Conservation (phyloP, 2,888 invertebrate species). For the Toxonevra muliebris region DNA sequence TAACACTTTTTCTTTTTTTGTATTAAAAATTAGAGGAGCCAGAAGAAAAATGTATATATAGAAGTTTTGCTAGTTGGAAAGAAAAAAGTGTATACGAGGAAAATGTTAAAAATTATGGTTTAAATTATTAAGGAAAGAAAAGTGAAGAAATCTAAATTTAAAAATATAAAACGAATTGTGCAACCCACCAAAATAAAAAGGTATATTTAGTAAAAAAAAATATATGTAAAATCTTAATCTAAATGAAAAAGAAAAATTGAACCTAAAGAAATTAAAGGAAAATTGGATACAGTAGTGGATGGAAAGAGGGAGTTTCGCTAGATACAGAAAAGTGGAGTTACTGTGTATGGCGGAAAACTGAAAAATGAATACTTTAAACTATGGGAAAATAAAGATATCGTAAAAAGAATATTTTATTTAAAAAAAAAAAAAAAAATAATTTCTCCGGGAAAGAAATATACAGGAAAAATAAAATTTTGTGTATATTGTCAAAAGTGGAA, state of each 20-base stretch:
- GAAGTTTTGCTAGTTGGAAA: conserved; percentile 34
- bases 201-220: conserved; percentile 21
- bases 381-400: too few relatives aligned
- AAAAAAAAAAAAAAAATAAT: too few relatives aligned
- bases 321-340: conserved; percentile 60
- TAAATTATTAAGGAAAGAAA: conserved; percentile 25
- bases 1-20: conserved; percentile 39
- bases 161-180: conserved; percentile 23
- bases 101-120: conserved; percentile 34
- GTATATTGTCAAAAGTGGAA: too few relatives aligned
- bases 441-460: too few relatives aligned
- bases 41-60: conserved; percentile 39
- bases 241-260: conserved; percentile 23
- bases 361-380: too few relatives aligned
- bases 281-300: conserved; percentile 22
- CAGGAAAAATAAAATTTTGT: too few relatives aligned
- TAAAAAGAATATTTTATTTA: too few relatives aligned
- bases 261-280: conserved; percentile 18
- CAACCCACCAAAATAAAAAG: conserved; percentile 30
- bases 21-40: conserved; percentile 35
- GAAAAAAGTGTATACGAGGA: conserved; percentile 40
- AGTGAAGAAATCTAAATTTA: conserved; percentile 3
- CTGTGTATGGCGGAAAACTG: neutral
- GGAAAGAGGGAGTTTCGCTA: conserved; percentile 51
- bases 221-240: conserved; percentile 21